Percentiles rank a stretch among this genome's conserved stretches.
Conservation (phyloP, 2,113 vertebrate genomes). For the Paradisaea rubra region DNA sequence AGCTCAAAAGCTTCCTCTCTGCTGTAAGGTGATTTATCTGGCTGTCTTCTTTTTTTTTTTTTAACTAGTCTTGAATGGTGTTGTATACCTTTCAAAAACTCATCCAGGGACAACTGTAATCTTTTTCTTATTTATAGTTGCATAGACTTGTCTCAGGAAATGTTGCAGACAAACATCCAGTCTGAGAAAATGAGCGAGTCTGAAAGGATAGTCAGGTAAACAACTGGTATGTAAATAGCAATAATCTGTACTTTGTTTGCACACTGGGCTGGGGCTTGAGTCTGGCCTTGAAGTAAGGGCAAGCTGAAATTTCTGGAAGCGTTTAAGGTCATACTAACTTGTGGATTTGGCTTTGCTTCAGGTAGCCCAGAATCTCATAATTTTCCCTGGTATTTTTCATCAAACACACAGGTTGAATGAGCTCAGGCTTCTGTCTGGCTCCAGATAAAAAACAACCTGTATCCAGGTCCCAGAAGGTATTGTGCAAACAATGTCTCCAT, state of each 20-base stretch:
- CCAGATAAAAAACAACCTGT: background rate
- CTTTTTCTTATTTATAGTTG: background rate
- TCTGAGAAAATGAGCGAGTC: background rate
- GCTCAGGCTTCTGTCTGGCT: background rate
- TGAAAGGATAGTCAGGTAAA: background rate
- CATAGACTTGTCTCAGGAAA: background rate
- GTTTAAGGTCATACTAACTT: background rate
- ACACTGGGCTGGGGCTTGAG: background rate
- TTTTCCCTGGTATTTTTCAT: background rate
- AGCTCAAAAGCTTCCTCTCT: background rate
- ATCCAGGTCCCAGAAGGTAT: background rate
- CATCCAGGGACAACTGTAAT: background rate
- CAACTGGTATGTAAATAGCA: background rate
- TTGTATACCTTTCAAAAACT: background rate
- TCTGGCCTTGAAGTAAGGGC: background rate
- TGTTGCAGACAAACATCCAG: background rate
- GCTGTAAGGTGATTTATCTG: background rate
- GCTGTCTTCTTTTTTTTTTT: background rate
- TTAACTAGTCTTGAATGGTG: background rate
- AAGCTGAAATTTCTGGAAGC: background rate
- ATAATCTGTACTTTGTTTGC: background rate
- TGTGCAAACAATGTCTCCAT: background rate
- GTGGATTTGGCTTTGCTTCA: background rate
- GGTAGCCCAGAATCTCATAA: background rate
- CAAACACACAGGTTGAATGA: background rate